These are phyloP conservation scores for Plutomurus gul DNA, from an alignment of 1,140 invertebrate genomes.

Conservation along the genomic window DNA sequence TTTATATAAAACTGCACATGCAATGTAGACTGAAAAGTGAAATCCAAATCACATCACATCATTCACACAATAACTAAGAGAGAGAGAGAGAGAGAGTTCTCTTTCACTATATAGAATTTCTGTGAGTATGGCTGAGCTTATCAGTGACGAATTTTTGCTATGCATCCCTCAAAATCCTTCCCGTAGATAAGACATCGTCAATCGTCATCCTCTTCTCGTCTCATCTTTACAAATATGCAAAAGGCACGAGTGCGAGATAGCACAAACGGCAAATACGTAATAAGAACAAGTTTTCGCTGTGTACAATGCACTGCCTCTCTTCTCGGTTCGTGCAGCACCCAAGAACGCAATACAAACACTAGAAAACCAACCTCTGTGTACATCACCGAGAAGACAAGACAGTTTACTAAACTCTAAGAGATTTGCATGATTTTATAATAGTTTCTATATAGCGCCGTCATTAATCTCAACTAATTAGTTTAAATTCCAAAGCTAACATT, in stretches of 20 bases:
- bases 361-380: too few relatives aligned
- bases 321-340: too few relatives aligned
- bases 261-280: too few relatives aligned
- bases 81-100: neutral
- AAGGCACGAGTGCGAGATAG: neutral
- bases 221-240: neutral
- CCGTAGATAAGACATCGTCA: conserved; percentile 20
- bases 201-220: neutral
- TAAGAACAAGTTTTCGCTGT: too few relatives aligned
- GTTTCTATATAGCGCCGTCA: neutral
- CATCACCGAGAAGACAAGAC: neutral
- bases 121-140: neutral
- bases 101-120: neutral
- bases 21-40: too few relatives aligned
- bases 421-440: neutral
- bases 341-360: too few relatives aligned
- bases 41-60: neutral
- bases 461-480: conserved; percentile 32
- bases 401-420: neutral
- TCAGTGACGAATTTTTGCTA: neutral
- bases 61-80: neutral
- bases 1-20: too few relatives aligned
- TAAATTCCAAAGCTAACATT: conserved; percentile 20
- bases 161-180: conserved; percentile 18
- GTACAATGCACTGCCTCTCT: too few relatives aligned